Conservation (phyloP, 2,888 invertebrate genomes). For the Heliothis peltigera region DNA sequence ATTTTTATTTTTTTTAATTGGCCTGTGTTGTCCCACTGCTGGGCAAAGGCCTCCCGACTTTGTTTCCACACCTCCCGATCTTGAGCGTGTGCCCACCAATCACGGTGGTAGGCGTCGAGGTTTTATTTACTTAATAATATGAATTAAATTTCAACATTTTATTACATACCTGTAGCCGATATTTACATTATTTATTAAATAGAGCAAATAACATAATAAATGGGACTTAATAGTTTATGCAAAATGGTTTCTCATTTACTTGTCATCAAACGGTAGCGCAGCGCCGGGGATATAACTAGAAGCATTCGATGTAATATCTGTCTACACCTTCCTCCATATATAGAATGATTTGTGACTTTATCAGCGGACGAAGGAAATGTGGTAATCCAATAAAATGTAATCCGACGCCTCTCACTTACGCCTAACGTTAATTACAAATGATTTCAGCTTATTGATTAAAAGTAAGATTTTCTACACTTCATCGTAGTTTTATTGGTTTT, state of each 20-base stretch:
- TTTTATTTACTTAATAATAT: no score
- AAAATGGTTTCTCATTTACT: slow-evolving; percentile 27
- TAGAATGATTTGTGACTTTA: slow-evolving; percentile 39
- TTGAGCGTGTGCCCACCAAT: no score
- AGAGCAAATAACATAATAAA: slow-evolving; percentile 6
- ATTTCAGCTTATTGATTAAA: slow-evolving; percentile 23
- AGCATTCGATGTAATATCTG: slow-evolving; percentile 14
- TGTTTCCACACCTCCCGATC: no score
- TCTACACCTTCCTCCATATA: slow-evolving; percentile 16
- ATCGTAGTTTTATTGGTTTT: slow-evolving; percentile 7
- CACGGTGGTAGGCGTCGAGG: no score
- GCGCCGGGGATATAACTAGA: slow-evolving; percentile 9
- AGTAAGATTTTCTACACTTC: slow-evolving; percentile 24
- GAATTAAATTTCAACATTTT: no score
- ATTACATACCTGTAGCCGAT: no score
- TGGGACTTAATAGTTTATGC: slow-evolving; percentile 9
- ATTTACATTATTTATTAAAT: background rate
- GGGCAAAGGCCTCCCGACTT: no score
- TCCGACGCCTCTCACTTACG: slow-evolving; percentile 16
- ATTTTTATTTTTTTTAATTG: no score
- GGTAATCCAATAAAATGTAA: slow-evolving; percentile 37
- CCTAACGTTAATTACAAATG: slow-evolving; percentile 1
- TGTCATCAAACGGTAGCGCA: slow-evolving; percentile 23
- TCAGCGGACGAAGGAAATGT: slow-evolving; percentile 39
- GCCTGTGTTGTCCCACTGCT: no score